Evolutionary conservation across 64 coral and sea anemone genomes (phyloP), one percentile per base, ranked within the genome.

Genomic region (Orbicella faveolata): DNA sequence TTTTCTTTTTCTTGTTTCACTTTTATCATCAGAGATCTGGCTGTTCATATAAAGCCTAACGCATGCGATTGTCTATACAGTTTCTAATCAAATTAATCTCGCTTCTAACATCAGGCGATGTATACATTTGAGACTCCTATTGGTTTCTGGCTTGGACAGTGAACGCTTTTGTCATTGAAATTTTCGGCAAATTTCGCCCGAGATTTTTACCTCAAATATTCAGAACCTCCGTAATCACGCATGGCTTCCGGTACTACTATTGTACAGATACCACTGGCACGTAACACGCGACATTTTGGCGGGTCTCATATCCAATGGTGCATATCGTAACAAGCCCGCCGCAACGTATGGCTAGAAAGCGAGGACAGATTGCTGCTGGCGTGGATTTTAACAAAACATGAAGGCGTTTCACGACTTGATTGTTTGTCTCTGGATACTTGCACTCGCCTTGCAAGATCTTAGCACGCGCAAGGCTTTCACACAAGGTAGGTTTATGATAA

Each of bases 101-200:
- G 55, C 0, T 59, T 59, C 55, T 59, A 59, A 59, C 55, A 59
- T 59, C 36, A 70, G 21, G 62, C 17, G 9, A 72, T 36, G 64
- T 36, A 84, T 30, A 51, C 44, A 69, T 61, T 63, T 61, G 6
- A 21, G 17, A 23, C 8, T 83, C 15, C 1, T 21, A 44, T 2
- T 2, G 6, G 39, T 16, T n/a, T 25, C 63, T 9, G 18, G 34
- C 15, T 39, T 30, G 4, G 37, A 17, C 8, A 16, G 9, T 39
- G 16, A 68, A 7, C 14, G 20, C 82, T 72, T 72, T 85, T 85
- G 82, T 85, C 12, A 85, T 85, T 73, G 44, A 85, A 85, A 85
- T 85, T 26, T 73, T 65, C 17, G 26, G 73, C 64, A 66, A 13
- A 13, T 23, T 84, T 57, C 52, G 62, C 19, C 81, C 18, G 14